Evolutionary conservation across 2,888 invertebrate genomes (phyloP), one percentile per base, ranked within the genome.

Genomic region (Epinotia brunnichana): DNA sequence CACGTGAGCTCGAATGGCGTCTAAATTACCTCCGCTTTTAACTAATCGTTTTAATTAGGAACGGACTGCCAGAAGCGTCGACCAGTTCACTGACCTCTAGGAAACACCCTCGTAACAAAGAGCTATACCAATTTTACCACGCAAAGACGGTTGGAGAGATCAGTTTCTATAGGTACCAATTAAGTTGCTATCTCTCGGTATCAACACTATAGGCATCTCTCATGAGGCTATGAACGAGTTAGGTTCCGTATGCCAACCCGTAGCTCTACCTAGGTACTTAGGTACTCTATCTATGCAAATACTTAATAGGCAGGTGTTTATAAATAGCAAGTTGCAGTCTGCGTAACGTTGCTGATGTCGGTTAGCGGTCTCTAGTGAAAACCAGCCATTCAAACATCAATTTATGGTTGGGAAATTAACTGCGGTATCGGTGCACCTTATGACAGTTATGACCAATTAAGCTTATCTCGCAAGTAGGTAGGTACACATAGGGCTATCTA

Each of bases 31-130:
- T 71, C 64, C 29, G 53, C 60, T 44, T 66, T 67, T 67, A 66
- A 54, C 68, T 68, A 68, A 56, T 72, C 48, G 21, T 39, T 60
- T 21, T 57, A 48, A 60, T 63, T 41, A 56, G 19, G 39, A 13
- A 24, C 29, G 64, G 69, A 59, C 24, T 13, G 4, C 68, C 41
- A n/a, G 35, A 24, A 17, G 59, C 51, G 21, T 35, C 21, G 70
- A 57, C 24, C 66, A 78, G 86, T 83, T 83, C 84, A 80, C 80
- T 85, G 86, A 85, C 85, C 82, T 82, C 74, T 79, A 77, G 76
- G 74, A 81, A 81, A 82, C 85, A 51, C 15, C 29, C 62, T 44
- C 35, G 44, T 70, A 54, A 44, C 5, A 29, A 51, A 60, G n/a
- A 60, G 21, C 13, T 60, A 69, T 29, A 24, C 63, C 13, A 13